Evolutionary conservation across 2,888 invertebrate species (phyloP), one percentile per base, ranked within the genome.

Genomic region (Diploptera punctata): DNA sequence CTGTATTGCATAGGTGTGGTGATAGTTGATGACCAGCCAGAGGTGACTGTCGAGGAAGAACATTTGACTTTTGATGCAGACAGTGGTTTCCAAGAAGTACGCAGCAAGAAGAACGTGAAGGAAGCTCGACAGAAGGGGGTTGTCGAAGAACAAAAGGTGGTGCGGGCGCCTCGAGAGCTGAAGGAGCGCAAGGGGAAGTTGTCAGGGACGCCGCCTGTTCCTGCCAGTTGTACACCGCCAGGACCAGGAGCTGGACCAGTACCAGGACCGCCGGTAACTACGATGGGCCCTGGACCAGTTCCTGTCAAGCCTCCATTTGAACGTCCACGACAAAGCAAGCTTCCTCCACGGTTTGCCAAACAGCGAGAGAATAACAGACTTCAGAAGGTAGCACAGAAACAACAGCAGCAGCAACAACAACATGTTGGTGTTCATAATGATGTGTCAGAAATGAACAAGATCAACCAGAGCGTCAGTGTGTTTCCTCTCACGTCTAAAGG

Each of bases 1-100:
- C 75, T 76, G 76, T 74, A 73, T 73, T 69, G 75, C 77, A 24
- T 77, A 84, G 84, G 85, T 80, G 86, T 86, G 75, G 85, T 85
- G 74, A 83, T 85, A 68, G 84, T 85, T 75, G 86, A 86, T 80
- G 84, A 85, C 78, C 84, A 84, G 77, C 84, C 84, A 77, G 85
- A 80, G 79, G 84, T 79, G 77, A 83, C 79, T 78, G 82, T 79
- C 77, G 83, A 80, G 77, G 77, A 78, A 73, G 79, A 77, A 61
- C 74, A 73, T 75, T 77, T 77, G 69, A 81, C 82, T 76, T 83
- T 82, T 68, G 85, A 84, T 77, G 81, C 84, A 69, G 85, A 85
- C 78, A 78, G 90, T 79, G 93, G 93, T 65, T 94, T 95, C 82
- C 93, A 93, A 82, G 94, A 95, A 81, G 95, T 94, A 7, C 89